These are phyloP conservation scores for Agriopis leucophaearia DNA, from an alignment of 2,888 invertebrate species.

Conservation along the genomic window DNA sequence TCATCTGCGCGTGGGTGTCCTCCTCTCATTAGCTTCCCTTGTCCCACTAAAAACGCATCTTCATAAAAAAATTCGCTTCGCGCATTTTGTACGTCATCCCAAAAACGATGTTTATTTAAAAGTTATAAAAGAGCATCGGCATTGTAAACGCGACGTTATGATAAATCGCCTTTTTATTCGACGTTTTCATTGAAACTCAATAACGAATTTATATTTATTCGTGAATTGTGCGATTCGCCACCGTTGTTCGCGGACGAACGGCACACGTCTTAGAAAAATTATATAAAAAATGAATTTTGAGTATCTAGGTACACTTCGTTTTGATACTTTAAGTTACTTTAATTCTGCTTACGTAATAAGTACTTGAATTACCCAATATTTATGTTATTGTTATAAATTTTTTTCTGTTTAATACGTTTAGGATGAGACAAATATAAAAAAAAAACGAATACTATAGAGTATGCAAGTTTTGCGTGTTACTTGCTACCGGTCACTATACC, in stretches of 20 bases:
- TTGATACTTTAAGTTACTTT: constrained; percentile 18
- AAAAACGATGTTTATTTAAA: constrained; percentile 85
- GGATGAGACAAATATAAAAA: too few species aligned
- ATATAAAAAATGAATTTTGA: constrained; percentile 5
- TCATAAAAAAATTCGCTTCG: constrained; percentile 72
- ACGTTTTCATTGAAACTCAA: constrained; percentile 79
- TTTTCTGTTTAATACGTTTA: too few species aligned
- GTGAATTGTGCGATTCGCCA: constrained; percentile 83
- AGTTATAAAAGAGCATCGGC: constrained; percentile 75
- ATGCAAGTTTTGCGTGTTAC: too few species aligned
- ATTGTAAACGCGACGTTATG: constrained; percentile 74
- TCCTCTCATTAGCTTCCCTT: constrained; percentile 82
- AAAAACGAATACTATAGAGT: too few species aligned
- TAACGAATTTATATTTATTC: constrained; percentile 84
- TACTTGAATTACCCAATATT: too few species aligned
- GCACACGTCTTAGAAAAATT: constrained; percentile 70
- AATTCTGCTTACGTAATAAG: too few species aligned
- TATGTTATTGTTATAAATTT: too few species aligned
- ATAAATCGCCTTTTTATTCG: constrained; percentile 84
- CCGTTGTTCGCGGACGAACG: constrained; percentile 71
- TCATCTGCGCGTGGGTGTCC: constrained; percentile 77
- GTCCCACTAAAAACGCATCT: constrained; percentile 67
- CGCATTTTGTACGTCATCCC: constrained; percentile 79
- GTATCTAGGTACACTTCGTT: background rate
- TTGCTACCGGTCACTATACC: too few species aligned